phyloP scores from a whole-genome alignment of 1,140 invertebrate genomes.

The Mycetomoellerius zeteki region DNA sequence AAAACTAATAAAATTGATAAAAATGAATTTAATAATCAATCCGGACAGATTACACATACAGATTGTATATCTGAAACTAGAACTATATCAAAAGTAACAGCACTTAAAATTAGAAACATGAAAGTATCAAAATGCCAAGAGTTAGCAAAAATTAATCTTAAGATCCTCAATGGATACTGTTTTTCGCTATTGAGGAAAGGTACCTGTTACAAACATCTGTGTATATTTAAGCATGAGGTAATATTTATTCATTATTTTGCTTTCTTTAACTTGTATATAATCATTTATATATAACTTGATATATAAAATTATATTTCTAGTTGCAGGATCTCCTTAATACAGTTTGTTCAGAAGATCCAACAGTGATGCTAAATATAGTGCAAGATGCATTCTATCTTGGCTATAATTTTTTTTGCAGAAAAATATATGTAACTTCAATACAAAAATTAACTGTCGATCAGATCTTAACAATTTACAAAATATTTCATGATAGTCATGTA shows the following conservation, averaged over 20 bases:
- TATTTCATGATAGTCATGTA: background rate
- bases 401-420: background rate
- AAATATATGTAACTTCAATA: background rate
- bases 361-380: background rate
- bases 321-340: background rate
- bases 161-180: constrained; percentile 15
- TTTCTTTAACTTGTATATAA: background rate
- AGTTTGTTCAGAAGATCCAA: background rate
- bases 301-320: background rate
- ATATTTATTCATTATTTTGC: constrained; percentile 5
- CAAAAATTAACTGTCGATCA: background rate
- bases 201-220: background rate
- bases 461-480: constrained; percentile 30
- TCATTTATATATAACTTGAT: background rate
- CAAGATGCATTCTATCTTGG: background rate
- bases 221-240: constrained; percentile 44
- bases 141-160: background rate
- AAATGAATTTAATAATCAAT: background rate
- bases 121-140: background rate
- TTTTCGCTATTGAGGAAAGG: background rate
- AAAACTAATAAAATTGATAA: background rate
- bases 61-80: background rate
- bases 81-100: background rate
- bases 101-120: background rate
- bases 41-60: background rate